Conservation (phyloP, 2,888 invertebrate species). For the Pelosia muscerda region DNA sequence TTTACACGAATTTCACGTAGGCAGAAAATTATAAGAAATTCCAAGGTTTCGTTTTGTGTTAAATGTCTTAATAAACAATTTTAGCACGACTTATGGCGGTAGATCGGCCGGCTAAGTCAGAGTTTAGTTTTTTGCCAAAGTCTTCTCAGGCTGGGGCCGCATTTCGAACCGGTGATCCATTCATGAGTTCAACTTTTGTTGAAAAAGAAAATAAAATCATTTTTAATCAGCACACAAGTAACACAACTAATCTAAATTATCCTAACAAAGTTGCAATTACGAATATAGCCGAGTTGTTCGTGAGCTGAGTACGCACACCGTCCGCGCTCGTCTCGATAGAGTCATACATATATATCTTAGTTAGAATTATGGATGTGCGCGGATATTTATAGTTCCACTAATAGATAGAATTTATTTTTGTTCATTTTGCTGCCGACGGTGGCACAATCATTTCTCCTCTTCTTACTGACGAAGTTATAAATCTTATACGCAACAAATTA, state of each 20-base stretch:
- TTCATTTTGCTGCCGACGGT: constrained; percentile 43
- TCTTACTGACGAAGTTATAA: constrained; percentile 52
- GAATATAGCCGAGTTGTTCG: constrained; percentile 19
- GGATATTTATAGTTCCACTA: constrained; percentile 67
- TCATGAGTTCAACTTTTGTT: too few species aligned
- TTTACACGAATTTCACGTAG: constrained; percentile 6
- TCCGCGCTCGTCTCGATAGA: constrained; percentile 53
- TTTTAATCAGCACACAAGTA: too few species aligned
- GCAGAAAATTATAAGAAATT: constrained; percentile 21
- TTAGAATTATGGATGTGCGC: constrained; percentile 63
- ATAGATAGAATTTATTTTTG: constrained; percentile 52
- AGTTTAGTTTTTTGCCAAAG: too few species aligned
- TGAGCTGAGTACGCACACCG: constrained; percentile 46
- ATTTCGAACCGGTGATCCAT: too few species aligned
- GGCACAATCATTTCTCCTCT: constrained; percentile 48
- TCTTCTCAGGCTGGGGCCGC: too few species aligned
- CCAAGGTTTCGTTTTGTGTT: not conserved
- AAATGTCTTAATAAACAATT: too few species aligned
- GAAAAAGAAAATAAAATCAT: too few species aligned
- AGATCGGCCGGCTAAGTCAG: too few species aligned
- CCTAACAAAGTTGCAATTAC: constrained; percentile 1
- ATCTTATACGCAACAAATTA: constrained; percentile 49
- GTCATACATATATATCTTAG: constrained; percentile 69
- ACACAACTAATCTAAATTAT: not conserved
- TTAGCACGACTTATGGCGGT: too few species aligned